A percentile compares a stretch with the other conserved stretches of the same genome.
Conservation (phyloP, 2,888 invertebrate species). For the Rugalucina vietnamica region DNA sequence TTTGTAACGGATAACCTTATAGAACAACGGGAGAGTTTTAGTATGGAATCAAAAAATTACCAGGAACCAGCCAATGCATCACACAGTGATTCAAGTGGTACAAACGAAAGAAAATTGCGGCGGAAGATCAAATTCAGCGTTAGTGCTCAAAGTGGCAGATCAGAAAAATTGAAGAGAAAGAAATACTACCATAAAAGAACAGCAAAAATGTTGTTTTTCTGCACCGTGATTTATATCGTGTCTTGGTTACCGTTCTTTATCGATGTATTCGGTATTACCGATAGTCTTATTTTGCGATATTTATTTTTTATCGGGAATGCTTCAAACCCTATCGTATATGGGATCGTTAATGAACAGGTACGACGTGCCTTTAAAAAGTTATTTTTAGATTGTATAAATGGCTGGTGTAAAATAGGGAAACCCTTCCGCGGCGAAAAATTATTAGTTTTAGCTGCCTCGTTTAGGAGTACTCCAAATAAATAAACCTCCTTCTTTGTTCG, state of each 20-base stretch:
- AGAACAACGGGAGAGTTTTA: background rate
- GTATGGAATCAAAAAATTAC: background rate
- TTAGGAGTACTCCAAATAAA: too few species aligned
- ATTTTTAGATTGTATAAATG: slow-evolving; percentile 28
- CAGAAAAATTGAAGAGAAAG: slow-evolving; percentile 37
- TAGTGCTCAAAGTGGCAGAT: background rate
- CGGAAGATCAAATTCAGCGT: background rate
- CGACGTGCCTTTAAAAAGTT: slow-evolving; percentile 60
- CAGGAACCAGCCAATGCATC: background rate
- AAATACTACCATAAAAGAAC: slow-evolving; percentile 66
- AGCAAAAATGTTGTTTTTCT: slow-evolving; percentile 76
- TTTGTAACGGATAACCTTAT: background rate
- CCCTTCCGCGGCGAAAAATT: too few species aligned
- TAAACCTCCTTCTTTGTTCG: too few species aligned
- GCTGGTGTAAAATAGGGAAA: too few species aligned
- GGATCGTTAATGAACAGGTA: slow-evolving; percentile 72
- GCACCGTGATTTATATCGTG: slow-evolving; percentile 73
- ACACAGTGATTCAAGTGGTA: background rate
- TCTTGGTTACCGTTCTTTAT: slow-evolving; percentile 78
- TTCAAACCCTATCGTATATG: slow-evolving; percentile 75
- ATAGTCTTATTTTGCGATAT: slow-evolving; percentile 68
- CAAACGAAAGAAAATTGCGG: background rate
- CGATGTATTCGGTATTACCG: slow-evolving; percentile 71
- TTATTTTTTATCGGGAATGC: slow-evolving; percentile 74
- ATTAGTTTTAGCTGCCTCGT: too few species aligned